A percentile compares a stretch with the other conserved stretches of the same genome.
phyloP scores from a whole-genome alignment of 2,113 vertebrate species.

The Perca schrenkii region DNA sequence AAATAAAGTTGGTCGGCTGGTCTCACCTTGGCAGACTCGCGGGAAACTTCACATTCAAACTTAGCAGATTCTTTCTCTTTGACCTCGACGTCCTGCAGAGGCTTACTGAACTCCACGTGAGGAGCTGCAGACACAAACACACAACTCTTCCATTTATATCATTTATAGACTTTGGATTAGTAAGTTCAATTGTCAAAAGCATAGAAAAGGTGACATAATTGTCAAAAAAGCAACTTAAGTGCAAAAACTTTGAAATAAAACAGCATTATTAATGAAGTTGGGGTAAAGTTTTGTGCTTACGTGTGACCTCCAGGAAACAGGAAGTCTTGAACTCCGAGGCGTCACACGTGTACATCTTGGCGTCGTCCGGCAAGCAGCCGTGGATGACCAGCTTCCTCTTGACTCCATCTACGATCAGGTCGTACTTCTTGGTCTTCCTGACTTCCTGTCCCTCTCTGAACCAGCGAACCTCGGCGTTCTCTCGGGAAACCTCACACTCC shows the following conservation, averaged over 20 bases:
- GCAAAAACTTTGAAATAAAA: too few species aligned
- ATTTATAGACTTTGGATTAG: too few species aligned
- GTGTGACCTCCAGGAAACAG: slow-evolving; percentile 95
- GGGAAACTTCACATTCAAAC: slow-evolving; percentile 98
- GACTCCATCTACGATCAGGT: slow-evolving; percentile 89
- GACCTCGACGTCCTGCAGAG: slow-evolving; percentile 94
- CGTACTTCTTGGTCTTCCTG: slow-evolving; percentile 96
- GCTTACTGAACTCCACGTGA: slow-evolving; percentile 93
- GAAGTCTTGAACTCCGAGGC: slow-evolving; percentile 97
- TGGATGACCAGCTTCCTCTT: slow-evolving; percentile 92
- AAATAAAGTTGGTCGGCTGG: neutral
- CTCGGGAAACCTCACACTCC: slow-evolving; percentile 96
- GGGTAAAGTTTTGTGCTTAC: slow-evolving; percentile 84
- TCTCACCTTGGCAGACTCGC: slow-evolving; percentile 92
- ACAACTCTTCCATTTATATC: too few species aligned
- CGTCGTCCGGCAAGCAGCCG: slow-evolving; percentile 90
- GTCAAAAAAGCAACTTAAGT: too few species aligned
- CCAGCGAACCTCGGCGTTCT: slow-evolving; percentile 94
- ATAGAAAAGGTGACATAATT: too few species aligned
- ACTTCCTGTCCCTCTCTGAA: slow-evolving; percentile 95
- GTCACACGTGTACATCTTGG: slow-evolving; percentile 93
- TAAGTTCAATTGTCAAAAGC: too few species aligned
- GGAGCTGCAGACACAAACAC: slow-evolving; percentile 84
- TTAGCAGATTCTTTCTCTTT: slow-evolving; percentile 94
- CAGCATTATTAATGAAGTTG: neutral